These are phyloP conservation scores for Cryptotermes secundus DNA, from an alignment of 1,140 invertebrate genomes.

Conservation along the genomic window DNA sequence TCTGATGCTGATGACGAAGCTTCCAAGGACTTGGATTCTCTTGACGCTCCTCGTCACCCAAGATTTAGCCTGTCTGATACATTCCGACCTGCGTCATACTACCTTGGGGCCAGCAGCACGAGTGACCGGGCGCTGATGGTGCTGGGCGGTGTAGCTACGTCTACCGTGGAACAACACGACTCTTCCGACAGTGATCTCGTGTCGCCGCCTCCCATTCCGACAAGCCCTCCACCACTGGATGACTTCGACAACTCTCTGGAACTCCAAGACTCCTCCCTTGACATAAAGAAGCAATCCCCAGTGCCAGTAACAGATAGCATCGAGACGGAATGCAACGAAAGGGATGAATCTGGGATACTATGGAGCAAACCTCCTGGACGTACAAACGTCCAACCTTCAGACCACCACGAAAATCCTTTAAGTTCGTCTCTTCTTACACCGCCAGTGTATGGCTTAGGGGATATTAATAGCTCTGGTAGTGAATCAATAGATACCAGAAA, in stretches of 20 bases:
- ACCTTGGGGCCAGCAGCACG: slow-evolving; percentile 60
- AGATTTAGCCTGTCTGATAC: slow-evolving; percentile 83
- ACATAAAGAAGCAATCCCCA: slow-evolving; percentile 38
- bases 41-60: slow-evolving; percentile 64
- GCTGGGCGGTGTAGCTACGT: neutral
- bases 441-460: neutral
- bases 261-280: slow-evolving; percentile 43
- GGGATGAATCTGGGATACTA: neutral
- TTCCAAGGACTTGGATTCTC: slow-evolving; percentile 71
- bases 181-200: slow-evolving; percentile 81
- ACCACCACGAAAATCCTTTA: neutral
- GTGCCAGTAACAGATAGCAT: neutral
- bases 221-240: slow-evolving; percentile 68
- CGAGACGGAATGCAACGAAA: neutral
- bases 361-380: neutral
- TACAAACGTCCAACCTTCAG: neutral
- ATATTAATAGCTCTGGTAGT: slow-evolving; percentile 39
- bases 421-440: neutral
- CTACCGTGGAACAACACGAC: slow-evolving; percentile 63
- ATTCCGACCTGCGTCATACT: slow-evolving; percentile 83
- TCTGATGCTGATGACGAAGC: slow-evolving; percentile 85
- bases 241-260: slow-evolving; percentile 57
- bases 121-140: slow-evolving; percentile 46
- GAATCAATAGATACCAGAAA: slow-evolving; percentile 56
- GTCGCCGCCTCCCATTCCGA: slow-evolving; percentile 78